phyloP scores from a whole-genome alignment of 2,888 invertebrate genomes.

The Cerastoderma edule region DNA sequence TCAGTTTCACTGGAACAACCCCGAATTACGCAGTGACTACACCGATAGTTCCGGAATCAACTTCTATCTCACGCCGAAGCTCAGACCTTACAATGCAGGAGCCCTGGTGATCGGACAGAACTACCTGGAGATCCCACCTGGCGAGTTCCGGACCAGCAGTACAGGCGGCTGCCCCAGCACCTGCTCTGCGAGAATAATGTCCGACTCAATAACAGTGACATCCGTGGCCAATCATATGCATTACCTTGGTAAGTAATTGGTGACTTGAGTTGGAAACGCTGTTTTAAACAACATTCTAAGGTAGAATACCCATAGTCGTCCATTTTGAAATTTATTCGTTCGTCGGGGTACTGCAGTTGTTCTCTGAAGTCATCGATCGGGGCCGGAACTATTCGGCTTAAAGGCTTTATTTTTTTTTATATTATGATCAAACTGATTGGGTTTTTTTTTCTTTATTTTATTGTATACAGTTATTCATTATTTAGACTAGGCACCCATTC shows the following conservation, averaged over 20 bases:
- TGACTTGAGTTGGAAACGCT: too few species aligned
- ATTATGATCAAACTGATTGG: too few species aligned
- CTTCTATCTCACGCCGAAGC: slow-evolving; percentile 61
- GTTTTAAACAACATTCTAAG: too few species aligned
- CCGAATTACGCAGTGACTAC: slow-evolving; percentile 53
- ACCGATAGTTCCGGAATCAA: slow-evolving; percentile 68
- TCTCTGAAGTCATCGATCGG: too few species aligned
- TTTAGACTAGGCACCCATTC: too few species aligned
- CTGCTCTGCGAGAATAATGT: slow-evolving; percentile 42
- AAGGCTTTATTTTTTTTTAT: too few species aligned
- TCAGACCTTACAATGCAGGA: slow-evolving; percentile 60
- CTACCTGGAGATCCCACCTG: slow-evolving; percentile 66
- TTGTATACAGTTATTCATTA: too few species aligned
- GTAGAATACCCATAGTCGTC: too few species aligned
- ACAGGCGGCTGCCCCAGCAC: slow-evolving; percentile 25
- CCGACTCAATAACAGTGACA: slow-evolving; percentile 43
- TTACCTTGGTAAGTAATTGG: slow-evolving; percentile 49
- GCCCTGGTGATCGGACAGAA: slow-evolving; percentile 61
- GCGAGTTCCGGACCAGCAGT: slow-evolving; percentile 6
- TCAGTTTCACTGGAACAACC: slow-evolving; percentile 74
- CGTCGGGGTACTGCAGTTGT: too few species aligned
- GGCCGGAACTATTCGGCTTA: too few species aligned
- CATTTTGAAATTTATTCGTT: too few species aligned
- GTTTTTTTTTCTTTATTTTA: too few species aligned
- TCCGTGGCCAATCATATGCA: slow-evolving; percentile 55